Base-by-base conservation (phyloP, 2,888 invertebrate genomes). In the Chrysina gloriosa region DNA sequence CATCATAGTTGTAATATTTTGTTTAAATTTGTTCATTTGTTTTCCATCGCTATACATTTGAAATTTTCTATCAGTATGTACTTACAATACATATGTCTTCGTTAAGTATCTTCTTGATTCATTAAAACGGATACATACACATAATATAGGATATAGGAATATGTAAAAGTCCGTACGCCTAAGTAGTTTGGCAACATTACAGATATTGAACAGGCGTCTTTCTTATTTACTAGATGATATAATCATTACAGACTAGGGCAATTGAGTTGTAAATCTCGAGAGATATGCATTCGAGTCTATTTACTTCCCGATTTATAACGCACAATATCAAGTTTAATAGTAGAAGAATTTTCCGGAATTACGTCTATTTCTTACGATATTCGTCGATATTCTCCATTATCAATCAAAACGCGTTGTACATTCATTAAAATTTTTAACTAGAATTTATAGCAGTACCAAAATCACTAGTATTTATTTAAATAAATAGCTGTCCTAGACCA, bases 131-230 rank as follows among this genome's bases (percentile, higher is more conserved):
- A 9, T 52, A 52, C 29, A 29, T 52, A 14, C 11, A n/a, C 14
- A 14, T 11, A 39, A 39, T 39, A 39, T 39, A n/a, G n/a, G 2
- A 50, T 23, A 50, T 50, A 50, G 11, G 25, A 50, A 50, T 27
- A 42, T 39, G 78, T 78, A 73, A 75, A 78, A 39, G 27, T 63
- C 42, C 63, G 63, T 64, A 34, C 29, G 58, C 48, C n/a, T 52
- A 2, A 56, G 65, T 31, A 14, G 42, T 71, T 73, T 73, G 73
- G 73, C 73, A 72, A 31, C 42, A 68, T 39, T 54, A 68, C 71
- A 71, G 58, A 61, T 68, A 63, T 71, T 68, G 70, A 71, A 67
- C 68, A 67, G 69, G 67, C 69, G 47, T 34, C 23, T 23, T 23
- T 7, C 21, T 9, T 27, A 27, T 61, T 42, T 61, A 61, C 42